Conservation (phyloP, 2,888 invertebrate species). For the Ethmia dodecea region DNA sequence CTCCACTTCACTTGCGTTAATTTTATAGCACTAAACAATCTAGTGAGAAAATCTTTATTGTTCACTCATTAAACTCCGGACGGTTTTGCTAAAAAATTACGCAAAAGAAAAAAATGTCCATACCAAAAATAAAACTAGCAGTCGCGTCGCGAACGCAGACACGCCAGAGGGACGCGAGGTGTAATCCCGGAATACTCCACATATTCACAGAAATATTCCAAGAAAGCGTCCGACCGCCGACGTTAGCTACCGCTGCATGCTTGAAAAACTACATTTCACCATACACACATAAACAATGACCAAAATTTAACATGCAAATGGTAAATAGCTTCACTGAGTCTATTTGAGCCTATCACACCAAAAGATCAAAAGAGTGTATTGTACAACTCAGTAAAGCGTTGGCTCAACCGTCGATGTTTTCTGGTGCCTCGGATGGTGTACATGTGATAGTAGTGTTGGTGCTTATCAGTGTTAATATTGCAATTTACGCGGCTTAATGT, state of each 20-base stretch:
- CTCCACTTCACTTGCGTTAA: too few relatives aligned
- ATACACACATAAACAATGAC: constrained; percentile 27
- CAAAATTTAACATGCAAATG: neutral
- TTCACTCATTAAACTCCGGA: constrained; percentile 28
- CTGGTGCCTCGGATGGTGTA: constrained; percentile 11
- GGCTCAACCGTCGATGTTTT: constrained; percentile 6
- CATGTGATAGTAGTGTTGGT: constrained; percentile 15
- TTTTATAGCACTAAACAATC: neutral
- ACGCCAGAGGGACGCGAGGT: constrained; percentile 26
- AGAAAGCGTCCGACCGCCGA: constrained; percentile 22
- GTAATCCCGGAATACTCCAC: constrained; percentile 34
- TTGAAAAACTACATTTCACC: constrained; percentile 14
- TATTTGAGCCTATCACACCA: neutral
- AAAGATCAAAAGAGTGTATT: neutral
- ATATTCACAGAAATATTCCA: constrained; percentile 37
- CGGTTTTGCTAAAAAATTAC: constrained; percentile 34
- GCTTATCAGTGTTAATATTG: constrained; percentile 13
- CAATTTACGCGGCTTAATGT: constrained; percentile 38
- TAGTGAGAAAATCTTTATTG: constrained; percentile 25
- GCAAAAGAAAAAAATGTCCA: constrained; percentile 35
- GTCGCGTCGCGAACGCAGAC: constrained; percentile 32
- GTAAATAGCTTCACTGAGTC: neutral
- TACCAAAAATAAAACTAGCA: constrained; percentile 46
- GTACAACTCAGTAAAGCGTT: neutral
- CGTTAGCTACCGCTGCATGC: constrained; percentile 16